phyloP scores from a whole-genome alignment of 92 coral and sea anemone species.

The Palythoa grandis region DNA sequence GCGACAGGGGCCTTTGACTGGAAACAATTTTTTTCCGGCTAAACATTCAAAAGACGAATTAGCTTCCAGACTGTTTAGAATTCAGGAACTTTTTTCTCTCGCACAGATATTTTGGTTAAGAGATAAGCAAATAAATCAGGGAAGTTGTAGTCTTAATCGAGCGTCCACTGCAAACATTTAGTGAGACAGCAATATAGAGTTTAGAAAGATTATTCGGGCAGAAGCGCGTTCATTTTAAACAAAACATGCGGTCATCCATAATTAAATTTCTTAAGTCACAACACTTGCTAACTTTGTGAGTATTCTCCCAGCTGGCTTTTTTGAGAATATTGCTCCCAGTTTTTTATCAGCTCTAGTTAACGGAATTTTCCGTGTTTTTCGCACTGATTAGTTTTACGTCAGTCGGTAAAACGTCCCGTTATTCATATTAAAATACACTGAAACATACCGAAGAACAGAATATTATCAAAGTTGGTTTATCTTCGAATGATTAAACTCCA shows the following conservation, averaged over 20 bases:
- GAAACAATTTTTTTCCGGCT: too few species aligned
- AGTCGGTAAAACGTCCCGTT: not conserved
- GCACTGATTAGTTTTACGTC: not conserved
- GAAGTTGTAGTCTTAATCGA: too few species aligned
- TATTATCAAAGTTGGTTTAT: slow-evolving; percentile 30
- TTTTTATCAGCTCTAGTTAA: not conserved
- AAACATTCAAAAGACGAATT: too few species aligned
- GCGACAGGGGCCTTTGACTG: too few species aligned
- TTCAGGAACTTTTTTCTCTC: too few species aligned
- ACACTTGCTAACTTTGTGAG: slow-evolving; percentile 7
- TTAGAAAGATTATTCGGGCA: too few species aligned
- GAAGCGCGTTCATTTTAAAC: slow-evolving; percentile 25
- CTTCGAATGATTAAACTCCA: slow-evolving; percentile 42
- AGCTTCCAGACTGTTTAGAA: too few species aligned
- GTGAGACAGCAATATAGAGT: too few species aligned
- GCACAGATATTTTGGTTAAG: too few species aligned
- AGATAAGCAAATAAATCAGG: too few species aligned
- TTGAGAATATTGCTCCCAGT: not conserved
- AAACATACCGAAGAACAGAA: slow-evolving; percentile 21
- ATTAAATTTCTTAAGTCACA: slow-evolving; percentile 40
- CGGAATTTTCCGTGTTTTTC: not conserved
- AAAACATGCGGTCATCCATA: slow-evolving; percentile 42
- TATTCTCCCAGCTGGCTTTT: not conserved
- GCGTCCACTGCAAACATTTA: too few species aligned
- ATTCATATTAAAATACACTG: not conserved